These are phyloP conservation scores for Elephantulus edwardii DNA, from an alignment of 2,113 vertebrate species.

Conservation along the genomic window DNA sequence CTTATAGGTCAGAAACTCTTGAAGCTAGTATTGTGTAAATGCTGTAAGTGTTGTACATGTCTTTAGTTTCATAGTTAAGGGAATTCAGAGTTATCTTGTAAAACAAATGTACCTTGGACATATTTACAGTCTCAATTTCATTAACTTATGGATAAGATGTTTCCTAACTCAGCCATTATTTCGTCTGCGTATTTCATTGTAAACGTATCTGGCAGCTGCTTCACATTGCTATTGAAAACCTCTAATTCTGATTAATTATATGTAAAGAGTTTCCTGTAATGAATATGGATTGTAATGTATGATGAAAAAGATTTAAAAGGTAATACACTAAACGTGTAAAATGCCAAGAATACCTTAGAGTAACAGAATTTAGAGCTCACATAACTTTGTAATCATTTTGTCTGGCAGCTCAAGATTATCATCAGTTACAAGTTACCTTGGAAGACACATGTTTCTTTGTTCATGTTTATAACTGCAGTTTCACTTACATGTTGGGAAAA, in stretches of 20 bases:
- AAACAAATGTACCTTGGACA: neutral
- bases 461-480: conserved; percentile 41
- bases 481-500: conserved; percentile 45
- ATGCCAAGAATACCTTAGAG: conserved; percentile 20
- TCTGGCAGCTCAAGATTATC: neutral
- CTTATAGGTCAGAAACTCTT: conserved; percentile 49
- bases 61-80: conserved; percentile 16
- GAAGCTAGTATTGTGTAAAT: conserved; percentile 53
- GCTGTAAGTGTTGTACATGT: conserved; percentile 53
- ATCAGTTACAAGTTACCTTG: conserved; percentile 18
- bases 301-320: conserved; percentile 27
- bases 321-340: conserved; percentile 7
- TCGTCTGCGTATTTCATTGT: conserved; percentile 52
- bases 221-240: conserved; percentile 57
- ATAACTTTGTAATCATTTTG: neutral
- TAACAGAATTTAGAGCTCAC: conserved; percentile 29
- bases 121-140: conserved; percentile 16
- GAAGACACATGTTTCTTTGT: conserved; percentile 56
- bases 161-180: conserved; percentile 42
- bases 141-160: neutral
- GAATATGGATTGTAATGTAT: conserved; percentile 47
- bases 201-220: conserved; percentile 64
- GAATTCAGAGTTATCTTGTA: conserved; percentile 26
- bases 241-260: conserved; percentile 49
- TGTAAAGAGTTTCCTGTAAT: conserved; percentile 36